phyloP scores from a whole-genome alignment of 2,113 vertebrate species.

The Tragulus kanchil region DNA sequence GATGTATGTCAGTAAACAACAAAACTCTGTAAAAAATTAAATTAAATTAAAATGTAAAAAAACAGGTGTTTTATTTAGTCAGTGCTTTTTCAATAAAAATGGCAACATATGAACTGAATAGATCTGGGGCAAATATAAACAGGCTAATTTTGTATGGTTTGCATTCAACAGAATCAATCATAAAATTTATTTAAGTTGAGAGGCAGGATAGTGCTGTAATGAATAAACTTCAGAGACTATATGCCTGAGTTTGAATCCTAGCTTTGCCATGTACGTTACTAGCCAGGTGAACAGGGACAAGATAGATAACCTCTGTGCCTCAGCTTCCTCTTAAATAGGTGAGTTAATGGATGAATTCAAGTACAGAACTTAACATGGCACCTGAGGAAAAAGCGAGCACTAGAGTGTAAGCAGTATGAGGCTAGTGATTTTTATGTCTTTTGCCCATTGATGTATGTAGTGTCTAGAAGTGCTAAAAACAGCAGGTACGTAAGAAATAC shows the following conservation, averaged over 20 bases:
- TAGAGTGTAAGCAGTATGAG: background rate
- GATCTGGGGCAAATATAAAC: slow-evolving; percentile 22
- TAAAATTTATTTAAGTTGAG: slow-evolving; percentile 46
- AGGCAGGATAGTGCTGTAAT: slow-evolving; percentile 1
- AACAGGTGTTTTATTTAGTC: slow-evolving; percentile 39
- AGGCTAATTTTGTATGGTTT: slow-evolving; percentile 27
- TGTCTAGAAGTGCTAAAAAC: background rate
- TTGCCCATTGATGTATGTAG: background rate
- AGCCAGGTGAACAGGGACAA: background rate
- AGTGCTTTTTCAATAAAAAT: slow-evolving; percentile 34
- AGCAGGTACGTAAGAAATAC: background rate
- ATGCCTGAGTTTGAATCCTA: background rate
- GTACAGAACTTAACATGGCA: background rate
- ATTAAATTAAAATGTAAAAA: too few species aligned
- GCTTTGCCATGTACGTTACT: background rate
- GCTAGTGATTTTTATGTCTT: background rate
- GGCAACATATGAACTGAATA: slow-evolving; percentile 16
- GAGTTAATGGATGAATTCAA: background rate
- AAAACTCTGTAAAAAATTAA: too few species aligned
- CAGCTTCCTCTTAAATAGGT: background rate
- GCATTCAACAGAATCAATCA: background rate
- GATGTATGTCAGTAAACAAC: too few species aligned
- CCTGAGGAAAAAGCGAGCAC: background rate
- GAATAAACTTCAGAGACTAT: background rate
- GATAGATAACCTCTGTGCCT: background rate